Evolutionary conservation across 2,888 invertebrate species (phyloP).

Genomic region (Apamea crenata): DNA sequence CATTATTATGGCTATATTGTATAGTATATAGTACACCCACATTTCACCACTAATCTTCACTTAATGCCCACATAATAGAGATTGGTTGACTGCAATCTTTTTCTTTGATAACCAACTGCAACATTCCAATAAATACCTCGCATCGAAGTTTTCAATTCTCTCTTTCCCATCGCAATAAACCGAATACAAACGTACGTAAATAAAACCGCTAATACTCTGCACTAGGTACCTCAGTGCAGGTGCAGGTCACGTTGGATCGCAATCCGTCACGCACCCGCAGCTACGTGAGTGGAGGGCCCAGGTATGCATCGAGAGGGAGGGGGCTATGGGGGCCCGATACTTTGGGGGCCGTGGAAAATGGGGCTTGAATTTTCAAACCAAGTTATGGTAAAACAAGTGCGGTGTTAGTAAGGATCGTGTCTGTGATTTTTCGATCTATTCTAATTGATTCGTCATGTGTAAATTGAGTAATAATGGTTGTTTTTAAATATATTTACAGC

Average conservation of each 20-base stretch:
- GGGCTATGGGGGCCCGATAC: neutral
- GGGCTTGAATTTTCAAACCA: neutral
- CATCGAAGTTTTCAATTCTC: neutral
- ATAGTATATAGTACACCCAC: neutral
- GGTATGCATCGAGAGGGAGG: conserved; percentile 26
- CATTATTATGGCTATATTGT: neutral
- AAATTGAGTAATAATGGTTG: no score
- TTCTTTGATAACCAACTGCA: neutral
- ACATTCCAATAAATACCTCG: neutral
- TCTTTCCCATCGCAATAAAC: conserved; percentile 27
- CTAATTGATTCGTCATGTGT: neutral
- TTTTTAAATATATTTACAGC: neutral
- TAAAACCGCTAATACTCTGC: conserved; percentile 32
- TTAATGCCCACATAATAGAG: neutral
- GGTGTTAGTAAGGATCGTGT: neutral
- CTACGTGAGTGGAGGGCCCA: conserved; percentile 43
- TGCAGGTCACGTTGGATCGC: conserved; percentile 54
- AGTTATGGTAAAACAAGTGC: neutral
- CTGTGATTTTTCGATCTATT: neutral
- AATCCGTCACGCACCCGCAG: conserved; percentile 52
- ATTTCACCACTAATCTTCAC: neutral
- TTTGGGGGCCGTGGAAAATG: conserved; percentile 2
- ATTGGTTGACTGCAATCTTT: neutral
- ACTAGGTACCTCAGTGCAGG: conserved; percentile 22
- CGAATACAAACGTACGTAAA: neutral